Evolutionary conservation across 2,888 invertebrate species (phyloP).

Genomic region (Malachius bipustulatus): DNA sequence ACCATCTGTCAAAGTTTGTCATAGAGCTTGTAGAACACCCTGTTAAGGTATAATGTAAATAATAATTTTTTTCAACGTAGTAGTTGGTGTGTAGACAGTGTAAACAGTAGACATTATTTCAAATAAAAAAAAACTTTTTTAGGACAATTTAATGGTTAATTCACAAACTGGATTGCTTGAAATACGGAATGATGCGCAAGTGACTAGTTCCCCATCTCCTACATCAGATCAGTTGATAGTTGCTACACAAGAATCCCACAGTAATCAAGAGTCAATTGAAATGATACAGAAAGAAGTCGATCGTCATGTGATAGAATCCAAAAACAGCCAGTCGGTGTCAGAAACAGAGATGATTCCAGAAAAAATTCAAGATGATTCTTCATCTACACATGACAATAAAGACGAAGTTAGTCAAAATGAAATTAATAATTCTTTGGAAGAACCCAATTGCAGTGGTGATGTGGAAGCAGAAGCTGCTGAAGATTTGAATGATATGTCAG

Average conservation of each 20-base stretch:
- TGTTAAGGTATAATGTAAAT: conserved; percentile 1
- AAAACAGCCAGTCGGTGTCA: background rate
- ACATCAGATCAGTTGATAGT: conserved; percentile 22
- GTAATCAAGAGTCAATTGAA: conserved; percentile 37
- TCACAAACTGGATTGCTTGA: conserved; percentile 35
- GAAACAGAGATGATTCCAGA: no score
- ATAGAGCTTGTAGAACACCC: no score
- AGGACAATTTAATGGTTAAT: conserved; percentile 37
- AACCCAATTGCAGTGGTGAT: no score
- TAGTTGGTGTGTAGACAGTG: no score
- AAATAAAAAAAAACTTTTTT: no score
- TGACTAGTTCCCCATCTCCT: conserved; percentile 23
- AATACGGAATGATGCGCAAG: conserved; percentile 28
- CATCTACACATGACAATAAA: background rate
- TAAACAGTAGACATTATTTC: no score
- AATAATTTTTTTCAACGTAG: no score
- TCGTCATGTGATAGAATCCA: conserved; percentile 16
- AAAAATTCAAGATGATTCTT: background rate
- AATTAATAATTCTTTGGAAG: no score
- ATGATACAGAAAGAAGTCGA: conserved; percentile 36
- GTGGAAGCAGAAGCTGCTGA: no score
- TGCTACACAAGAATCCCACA: conserved; percentile 23
- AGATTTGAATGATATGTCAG: no score
- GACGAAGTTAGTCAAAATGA: conserved; percentile 3
- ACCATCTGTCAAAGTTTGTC: no score